These are phyloP conservation scores for Xiphophorus couchianus DNA, from an alignment of 2,113 vertebrate genomes.

Conservation along the genomic window DNA sequence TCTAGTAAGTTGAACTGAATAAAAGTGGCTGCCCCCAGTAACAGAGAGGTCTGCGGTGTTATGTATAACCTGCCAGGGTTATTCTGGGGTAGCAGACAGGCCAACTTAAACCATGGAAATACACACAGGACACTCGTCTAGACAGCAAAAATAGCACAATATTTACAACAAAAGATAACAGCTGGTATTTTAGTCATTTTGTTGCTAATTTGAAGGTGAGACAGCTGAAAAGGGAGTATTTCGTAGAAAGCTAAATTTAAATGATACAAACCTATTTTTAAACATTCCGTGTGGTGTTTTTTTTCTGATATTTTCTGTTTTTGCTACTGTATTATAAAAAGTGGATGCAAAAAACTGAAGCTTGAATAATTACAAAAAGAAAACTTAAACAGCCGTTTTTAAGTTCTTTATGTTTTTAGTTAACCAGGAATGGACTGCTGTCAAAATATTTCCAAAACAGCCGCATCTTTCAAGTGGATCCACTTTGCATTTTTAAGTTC, in stretches of 20 bases:
- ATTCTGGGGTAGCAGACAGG: constrained; percentile 67
- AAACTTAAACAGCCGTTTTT: background rate
- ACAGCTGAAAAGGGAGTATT: background rate
- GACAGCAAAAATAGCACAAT: constrained; percentile 58
- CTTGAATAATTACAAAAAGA: background rate
- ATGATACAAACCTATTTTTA: background rate
- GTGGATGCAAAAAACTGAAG: background rate
- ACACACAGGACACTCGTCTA: constrained; percentile 59
- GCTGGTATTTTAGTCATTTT: background rate
- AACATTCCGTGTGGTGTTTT: background rate
- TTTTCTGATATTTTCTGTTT: background rate
- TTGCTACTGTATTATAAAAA: background rate
- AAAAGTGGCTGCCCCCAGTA: constrained; percentile 73
- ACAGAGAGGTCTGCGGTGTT: constrained; percentile 63
- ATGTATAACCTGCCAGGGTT: constrained; percentile 61
- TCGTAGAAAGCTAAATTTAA: background rate
- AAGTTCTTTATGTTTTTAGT: background rate
- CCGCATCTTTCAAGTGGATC: background rate
- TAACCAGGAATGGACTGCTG: background rate
- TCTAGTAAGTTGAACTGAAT: constrained; percentile 63
- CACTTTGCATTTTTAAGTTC: background rate
- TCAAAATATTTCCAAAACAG: background rate
- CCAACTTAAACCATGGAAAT: constrained; percentile 59
- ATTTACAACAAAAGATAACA: constrained; percentile 58
- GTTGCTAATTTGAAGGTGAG: background rate